Conservation (phyloP, 2,113 vertebrate species). For the Tor tambroides region DNA sequence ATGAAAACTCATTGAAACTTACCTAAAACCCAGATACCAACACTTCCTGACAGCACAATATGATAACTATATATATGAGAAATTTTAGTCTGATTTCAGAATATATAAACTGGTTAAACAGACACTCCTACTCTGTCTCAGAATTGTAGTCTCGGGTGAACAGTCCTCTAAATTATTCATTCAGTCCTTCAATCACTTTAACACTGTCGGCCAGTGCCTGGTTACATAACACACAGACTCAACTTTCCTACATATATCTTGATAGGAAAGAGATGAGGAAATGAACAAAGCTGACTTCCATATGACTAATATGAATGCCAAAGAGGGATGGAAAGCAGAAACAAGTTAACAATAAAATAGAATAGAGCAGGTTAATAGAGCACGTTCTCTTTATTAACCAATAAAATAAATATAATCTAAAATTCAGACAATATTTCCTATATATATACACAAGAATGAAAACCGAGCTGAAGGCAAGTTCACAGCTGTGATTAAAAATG, state of each 20-base stretch:
- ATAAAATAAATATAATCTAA: background rate
- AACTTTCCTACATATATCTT: constrained; percentile 13
- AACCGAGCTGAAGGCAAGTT: background rate
- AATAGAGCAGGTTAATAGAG: background rate
- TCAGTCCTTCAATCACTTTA: constrained; percentile 51
- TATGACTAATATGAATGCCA: background rate
- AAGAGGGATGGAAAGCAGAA: background rate
- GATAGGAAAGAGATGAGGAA: background rate
- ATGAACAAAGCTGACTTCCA: background rate
- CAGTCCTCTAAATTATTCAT: constrained; percentile 72
- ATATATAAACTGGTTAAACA: constrained; percentile 15
- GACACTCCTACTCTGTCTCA: constrained; percentile 19
- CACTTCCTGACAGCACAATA: background rate
- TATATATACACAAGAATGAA: background rate
- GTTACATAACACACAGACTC: constrained; percentile 43
- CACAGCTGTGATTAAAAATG: background rate
- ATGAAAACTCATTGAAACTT: background rate
- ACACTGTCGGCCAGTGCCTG: constrained; percentile 25
- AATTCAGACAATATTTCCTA: background rate
- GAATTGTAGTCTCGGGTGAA: constrained; percentile 65
- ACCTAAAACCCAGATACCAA: constrained; percentile 28
- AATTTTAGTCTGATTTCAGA: background rate
- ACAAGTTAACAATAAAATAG: background rate
- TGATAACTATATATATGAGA: background rate
- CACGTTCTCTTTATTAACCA: constrained; percentile 15